These are phyloP conservation scores for Leptopilina clavipes DNA, from an alignment of 1,140 invertebrate species.

Conservation along the genomic window DNA sequence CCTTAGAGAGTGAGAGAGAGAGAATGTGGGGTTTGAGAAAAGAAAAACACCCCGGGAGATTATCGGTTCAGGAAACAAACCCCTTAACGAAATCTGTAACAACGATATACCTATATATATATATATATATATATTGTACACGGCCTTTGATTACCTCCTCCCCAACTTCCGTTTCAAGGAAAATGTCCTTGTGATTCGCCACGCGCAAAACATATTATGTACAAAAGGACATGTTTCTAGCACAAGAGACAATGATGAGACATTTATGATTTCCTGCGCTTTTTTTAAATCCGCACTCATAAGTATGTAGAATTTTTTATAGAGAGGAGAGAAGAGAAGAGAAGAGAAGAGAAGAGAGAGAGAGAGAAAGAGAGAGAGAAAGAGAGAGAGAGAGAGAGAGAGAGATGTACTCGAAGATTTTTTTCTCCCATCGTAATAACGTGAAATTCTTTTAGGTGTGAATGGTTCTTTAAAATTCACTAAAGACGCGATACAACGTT, in stretches of 20 bases:
- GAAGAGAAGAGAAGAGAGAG: no score
- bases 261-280: conserved; percentile 14
- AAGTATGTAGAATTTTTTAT: no score
- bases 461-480: conserved; percentile 2
- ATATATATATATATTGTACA: no score
- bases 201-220: not conserved
- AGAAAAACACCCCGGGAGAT: conserved; percentile 65
- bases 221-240: not conserved
- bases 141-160: conserved; percentile 3
- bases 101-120: not conserved
- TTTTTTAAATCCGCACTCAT: no score
- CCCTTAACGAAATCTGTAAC: conserved; percentile 22
- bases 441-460: conserved; percentile 1
- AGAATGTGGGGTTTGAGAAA: conserved; percentile 50
- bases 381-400: no score
- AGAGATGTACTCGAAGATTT: no score
- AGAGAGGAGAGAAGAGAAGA: no score
- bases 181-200: not conserved
- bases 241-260: not conserved
- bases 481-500: not conserved
- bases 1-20: conserved; percentile 2
- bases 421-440: no score
- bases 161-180: not conserved
- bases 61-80: conserved; percentile 59
- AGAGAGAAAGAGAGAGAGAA: no score